Base-by-base conservation (phyloP, 2,888 invertebrate genomes). In the Tanypteryx hageni region DNA sequence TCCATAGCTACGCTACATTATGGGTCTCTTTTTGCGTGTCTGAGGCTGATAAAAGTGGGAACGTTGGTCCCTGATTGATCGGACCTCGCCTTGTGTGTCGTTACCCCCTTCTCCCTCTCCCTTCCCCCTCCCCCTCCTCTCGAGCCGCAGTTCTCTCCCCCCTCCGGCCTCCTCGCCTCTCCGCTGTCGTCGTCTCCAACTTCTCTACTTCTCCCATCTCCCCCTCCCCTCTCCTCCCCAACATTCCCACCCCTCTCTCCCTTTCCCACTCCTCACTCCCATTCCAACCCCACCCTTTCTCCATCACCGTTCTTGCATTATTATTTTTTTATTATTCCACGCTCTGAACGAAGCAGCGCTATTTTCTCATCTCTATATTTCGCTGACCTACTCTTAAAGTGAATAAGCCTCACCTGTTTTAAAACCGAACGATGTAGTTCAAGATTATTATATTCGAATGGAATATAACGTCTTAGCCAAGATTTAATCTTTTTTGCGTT, bases 1-100 rank as follows among this genome's bases (percentile, higher is more conserved):
- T 76, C 76, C 11, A 76, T 76, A 76, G 22, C 44, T 44, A 44
- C 44, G 44, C 44, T 44, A 44, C 44, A 44, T 44, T 13, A 27
- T 27, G 76, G 10, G 18, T 31, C 86, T 31, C 61, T 27, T 61
- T 14, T 27, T 10, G 86, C 86, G 86, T 86, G 86, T 57, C 16
- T 61, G 22, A 27, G 8, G 58, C 86, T 59, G 86, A 86, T 86
- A 86, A 86, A 61, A 61, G 59, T 86, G 59, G 82, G 31, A 31
- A 18, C 82, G 44, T 13, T 82, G 58, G 59, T 61, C 61, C 61
- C 86, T 61, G 86, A 86, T 86, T 86, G 86, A 86, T 86, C 86
- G 86, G 86, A 27, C 31, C 57, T 57, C 83, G 57, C 57, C 57
- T 57, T 31, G 59, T 22, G 86, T 61, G 31, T 58, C 61, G 13